These are phyloP conservation scores for Epistrophe eligans DNA, from an alignment of 2,888 invertebrate genomes.

Conservation along the genomic window DNA sequence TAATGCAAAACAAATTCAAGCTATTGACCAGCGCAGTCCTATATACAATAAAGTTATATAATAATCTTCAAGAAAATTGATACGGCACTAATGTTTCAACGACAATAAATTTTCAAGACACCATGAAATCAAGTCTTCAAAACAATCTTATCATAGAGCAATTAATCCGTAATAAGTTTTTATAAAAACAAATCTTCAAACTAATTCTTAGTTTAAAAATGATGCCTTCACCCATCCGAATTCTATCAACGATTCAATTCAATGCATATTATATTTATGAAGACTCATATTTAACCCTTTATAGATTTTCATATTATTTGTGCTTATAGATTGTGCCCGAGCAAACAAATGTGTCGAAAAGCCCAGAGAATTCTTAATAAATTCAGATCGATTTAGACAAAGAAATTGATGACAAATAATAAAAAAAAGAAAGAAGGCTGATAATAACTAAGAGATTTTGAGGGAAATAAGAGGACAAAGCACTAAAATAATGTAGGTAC, in stretches of 20 bases:
- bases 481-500: slow-evolving; percentile 16
- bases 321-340: slow-evolving; percentile 23
- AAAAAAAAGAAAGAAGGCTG: slow-evolving; percentile 38
- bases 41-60: neutral
- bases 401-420: slow-evolving; percentile 69
- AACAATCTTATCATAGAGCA: slow-evolving; percentile 52
- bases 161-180: slow-evolving; percentile 56
- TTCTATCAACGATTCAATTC: slow-evolving; percentile 27
- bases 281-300: slow-evolving; percentile 12
- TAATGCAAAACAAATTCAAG: slow-evolving; percentile 13
- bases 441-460: slow-evolving; percentile 15
- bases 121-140: slow-evolving; percentile 25
- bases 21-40: slow-evolving; percentile 8
- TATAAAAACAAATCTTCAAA: slow-evolving; percentile 56
- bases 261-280: slow-evolving; percentile 19
- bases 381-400: slow-evolving; percentile 61
- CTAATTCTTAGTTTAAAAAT: slow-evolving; percentile 36
- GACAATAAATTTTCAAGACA: slow-evolving; percentile 32
- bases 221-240: neutral
- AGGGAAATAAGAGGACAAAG: slow-evolving; percentile 9
- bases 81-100: slow-evolving; percentile 50
- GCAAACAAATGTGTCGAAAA: slow-evolving; percentile 26
- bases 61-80: slow-evolving; percentile 18
- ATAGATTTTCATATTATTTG: slow-evolving; percentile 30
- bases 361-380: slow-evolving; percentile 41